A percentile compares a stretch with the other conserved stretches of the same genome.
These are phyloP conservation scores for Drosophila formosana DNA, from an alignment of 2,888 invertebrate species.

Conservation along the genomic window DNA sequence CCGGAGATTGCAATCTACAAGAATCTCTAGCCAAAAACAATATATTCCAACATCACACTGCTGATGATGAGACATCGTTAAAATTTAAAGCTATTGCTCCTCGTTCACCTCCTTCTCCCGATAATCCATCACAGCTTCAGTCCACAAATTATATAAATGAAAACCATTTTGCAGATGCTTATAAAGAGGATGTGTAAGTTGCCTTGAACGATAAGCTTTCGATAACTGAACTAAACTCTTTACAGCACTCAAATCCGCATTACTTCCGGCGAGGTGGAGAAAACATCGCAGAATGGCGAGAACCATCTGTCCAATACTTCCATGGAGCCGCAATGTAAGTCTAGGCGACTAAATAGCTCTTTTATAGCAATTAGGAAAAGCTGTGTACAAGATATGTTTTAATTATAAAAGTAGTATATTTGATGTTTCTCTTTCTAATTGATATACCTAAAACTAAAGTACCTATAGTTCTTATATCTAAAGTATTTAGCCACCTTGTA, in stretches of 20 bases:
- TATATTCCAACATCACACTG: not conserved
- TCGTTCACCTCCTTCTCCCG: not conserved
- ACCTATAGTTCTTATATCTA: too few species aligned
- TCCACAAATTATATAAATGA: not conserved
- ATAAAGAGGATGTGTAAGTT: slow-evolving; percentile 12
- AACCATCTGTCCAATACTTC: not conserved
- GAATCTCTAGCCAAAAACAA: not conserved
- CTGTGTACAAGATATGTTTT: too few species aligned
- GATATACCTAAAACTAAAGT: too few species aligned
- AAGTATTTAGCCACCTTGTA: too few species aligned
- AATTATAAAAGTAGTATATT: too few species aligned
- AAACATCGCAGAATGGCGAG: not conserved
- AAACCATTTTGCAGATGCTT: not conserved
- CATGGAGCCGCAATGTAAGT: slow-evolving; percentile 33
- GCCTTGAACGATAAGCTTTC: too few species aligned
- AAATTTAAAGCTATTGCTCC: not conserved
- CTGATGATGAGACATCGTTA: not conserved
- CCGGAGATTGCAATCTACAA: not conserved
- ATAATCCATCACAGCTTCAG: not conserved
- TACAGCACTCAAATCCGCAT: slow-evolving; percentile 34
- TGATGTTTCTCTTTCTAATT: not conserved
- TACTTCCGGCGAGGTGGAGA: slow-evolving; percentile 31
- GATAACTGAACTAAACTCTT: not conserved
- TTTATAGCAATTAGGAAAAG: too few species aligned
- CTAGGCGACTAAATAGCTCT: too few species aligned